Conservation (phyloP, 2,113 vertebrate species). For the Boleophthalmus pectinirostris region DNA sequence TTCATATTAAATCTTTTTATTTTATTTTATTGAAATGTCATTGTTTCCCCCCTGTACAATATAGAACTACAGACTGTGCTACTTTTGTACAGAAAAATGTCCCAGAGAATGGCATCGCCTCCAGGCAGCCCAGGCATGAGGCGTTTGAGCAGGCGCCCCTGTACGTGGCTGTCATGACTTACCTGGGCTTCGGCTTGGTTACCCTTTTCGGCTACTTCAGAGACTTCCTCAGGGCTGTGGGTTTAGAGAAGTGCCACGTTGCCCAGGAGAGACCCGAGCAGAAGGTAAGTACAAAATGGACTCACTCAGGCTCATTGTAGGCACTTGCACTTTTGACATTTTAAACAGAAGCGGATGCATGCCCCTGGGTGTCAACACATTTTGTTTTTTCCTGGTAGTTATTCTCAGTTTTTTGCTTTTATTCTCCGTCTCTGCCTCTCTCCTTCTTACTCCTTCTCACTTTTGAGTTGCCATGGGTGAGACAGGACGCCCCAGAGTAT, state of each 20-base stretch:
- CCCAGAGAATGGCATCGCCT: conserved; percentile 58
- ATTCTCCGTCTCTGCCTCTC: conserved; percentile 32
- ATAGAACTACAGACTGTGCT: conserved; percentile 30
- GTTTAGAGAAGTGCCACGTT: conserved; percentile 86
- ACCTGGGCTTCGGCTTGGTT: conserved; percentile 87
- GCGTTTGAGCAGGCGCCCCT: conserved; percentile 89
- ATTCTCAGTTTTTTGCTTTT: conserved; percentile 45
- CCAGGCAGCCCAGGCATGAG: conserved; percentile 73
- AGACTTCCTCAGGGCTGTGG: conserved; percentile 89
- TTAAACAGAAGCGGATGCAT: conserved; percentile 4
- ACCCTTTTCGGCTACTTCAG: conserved; percentile 91
- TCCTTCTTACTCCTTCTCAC: conserved; percentile 36
- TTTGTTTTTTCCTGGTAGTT: conserved; percentile 48
- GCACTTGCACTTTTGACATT: conserved; percentile 17
- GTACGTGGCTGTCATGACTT: conserved; percentile 88
- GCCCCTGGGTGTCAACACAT: conserved; percentile 40
- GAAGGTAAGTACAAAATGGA: conserved; percentile 78
- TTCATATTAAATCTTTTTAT: conserved; percentile 11
- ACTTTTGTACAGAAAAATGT: conserved; percentile 81
- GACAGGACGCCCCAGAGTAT: conserved; percentile 60
- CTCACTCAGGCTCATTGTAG: conserved; percentile 18
- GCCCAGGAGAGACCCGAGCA: conserved; percentile 87
- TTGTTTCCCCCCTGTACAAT: conserved; percentile 30
- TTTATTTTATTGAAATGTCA: conserved; percentile 12
- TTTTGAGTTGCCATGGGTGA: conserved; percentile 64